Percentiles rank a stretch among this genome's conserved stretches.
phyloP scores from a whole-genome alignment of 2,888 invertebrate genomes.

The Drosophila stalkeri region DNA sequence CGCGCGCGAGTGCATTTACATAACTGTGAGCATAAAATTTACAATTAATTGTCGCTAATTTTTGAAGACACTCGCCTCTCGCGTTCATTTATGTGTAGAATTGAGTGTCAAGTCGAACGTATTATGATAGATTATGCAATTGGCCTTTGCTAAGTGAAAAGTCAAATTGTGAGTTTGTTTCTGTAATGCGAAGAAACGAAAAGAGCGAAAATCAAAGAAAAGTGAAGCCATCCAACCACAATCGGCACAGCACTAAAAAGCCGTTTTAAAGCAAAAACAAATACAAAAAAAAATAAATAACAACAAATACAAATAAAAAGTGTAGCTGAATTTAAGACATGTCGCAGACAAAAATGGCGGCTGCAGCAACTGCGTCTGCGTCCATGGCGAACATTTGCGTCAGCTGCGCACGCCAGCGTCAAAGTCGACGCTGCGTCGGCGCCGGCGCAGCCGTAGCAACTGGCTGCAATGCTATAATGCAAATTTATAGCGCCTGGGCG shows the following conservation, averaged over 20 bases:
- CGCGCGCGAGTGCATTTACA: slow-evolving; percentile 69
- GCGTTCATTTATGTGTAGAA: slow-evolving; percentile 23
- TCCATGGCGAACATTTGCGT: slow-evolving; percentile 47
- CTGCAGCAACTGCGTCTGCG: slow-evolving; percentile 38
- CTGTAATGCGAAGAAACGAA: slow-evolving; percentile 58
- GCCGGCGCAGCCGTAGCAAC: slow-evolving; percentile 30
- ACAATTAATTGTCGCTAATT: slow-evolving; percentile 18
- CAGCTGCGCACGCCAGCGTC: slow-evolving; percentile 60
- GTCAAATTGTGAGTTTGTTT: slow-evolving; percentile 32
- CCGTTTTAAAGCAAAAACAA: slow-evolving; percentile 56
- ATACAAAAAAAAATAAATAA: slow-evolving; percentile 15
- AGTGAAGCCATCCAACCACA: slow-evolving; percentile 45
- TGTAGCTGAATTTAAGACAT: slow-evolving; percentile 52
- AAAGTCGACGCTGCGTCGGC: slow-evolving; percentile 54
- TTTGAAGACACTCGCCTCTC: slow-evolving; percentile 1
- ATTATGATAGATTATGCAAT: slow-evolving; percentile 48
- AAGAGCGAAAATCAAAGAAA: slow-evolving; percentile 40
- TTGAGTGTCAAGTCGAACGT: slow-evolving; percentile 25
- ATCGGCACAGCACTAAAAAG: slow-evolving; percentile 52
- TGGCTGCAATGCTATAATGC: slow-evolving; percentile 59
- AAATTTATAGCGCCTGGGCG: slow-evolving; percentile 77
- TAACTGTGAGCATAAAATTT: slow-evolving; percentile 27
- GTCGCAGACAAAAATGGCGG: slow-evolving; percentile 64
- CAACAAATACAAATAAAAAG: slow-evolving; percentile 23
- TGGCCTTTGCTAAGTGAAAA: slow-evolving; percentile 50